phyloP scores from a whole-genome alignment of 2,113 vertebrate species.

The Channa argus region DNA sequence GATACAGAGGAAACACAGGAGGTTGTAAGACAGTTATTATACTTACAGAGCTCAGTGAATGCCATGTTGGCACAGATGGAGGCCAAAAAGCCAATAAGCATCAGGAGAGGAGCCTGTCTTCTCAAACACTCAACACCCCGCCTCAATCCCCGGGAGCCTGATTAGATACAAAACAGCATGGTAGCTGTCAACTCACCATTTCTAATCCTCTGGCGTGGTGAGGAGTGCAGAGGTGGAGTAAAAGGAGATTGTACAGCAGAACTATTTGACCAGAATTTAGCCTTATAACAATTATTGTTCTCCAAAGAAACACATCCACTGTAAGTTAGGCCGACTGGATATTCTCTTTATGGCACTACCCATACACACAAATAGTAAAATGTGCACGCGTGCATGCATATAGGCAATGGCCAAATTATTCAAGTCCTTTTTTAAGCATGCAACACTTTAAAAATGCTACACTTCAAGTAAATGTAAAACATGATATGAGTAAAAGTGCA shows the following conservation, averaged over 20 bases:
- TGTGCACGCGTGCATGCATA: neutral
- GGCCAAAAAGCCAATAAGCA: slow-evolving; percentile 72
- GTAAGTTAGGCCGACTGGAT: slow-evolving; percentile 15
- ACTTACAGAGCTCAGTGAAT: slow-evolving; percentile 67
- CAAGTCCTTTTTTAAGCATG: neutral
- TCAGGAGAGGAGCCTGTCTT: slow-evolving; percentile 56
- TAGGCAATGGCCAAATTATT: neutral
- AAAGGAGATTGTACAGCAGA: slow-evolving; percentile 25
- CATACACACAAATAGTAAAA: neutral
- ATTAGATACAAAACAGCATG: slow-evolving; percentile 59
- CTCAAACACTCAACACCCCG: slow-evolving; percentile 57
- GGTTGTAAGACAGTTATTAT: slow-evolving; percentile 35
- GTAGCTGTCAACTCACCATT: slow-evolving; percentile 33
- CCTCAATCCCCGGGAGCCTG: slow-evolving; percentile 68
- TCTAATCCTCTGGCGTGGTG: slow-evolving; percentile 29
- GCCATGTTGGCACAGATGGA: slow-evolving; percentile 65
- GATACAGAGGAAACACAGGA: slow-evolving; percentile 7
- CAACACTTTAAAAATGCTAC: too few relatives aligned
- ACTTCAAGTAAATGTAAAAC: too few relatives aligned
- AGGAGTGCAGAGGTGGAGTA: slow-evolving; percentile 1
- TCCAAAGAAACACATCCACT: slow-evolving; percentile 13
- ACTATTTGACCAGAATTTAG: slow-evolving; percentile 48
- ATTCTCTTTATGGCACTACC: neutral
- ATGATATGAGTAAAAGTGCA: too few relatives aligned
- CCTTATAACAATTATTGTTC: slow-evolving; percentile 22